A percentile compares a stretch with the other conserved stretches of the same genome.
Evolutionary conservation across 1,140 invertebrate genomes (phyloP).

Genomic region (Branchinecta lindahli): DNA sequence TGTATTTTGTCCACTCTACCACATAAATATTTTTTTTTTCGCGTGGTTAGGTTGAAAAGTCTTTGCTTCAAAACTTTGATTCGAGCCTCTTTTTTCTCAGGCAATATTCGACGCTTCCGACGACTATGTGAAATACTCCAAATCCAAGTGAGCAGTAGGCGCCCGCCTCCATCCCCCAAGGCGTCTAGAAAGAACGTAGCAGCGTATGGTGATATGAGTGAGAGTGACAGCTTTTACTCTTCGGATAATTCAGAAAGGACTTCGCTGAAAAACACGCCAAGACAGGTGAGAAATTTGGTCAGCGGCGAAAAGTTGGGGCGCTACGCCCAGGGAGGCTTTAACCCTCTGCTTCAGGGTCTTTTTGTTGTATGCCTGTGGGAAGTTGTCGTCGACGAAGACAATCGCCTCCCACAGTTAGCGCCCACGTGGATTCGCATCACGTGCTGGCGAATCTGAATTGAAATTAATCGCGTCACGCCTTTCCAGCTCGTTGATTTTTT

Average conservation of each 20-base stretch:
- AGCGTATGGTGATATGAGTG: constrained; percentile 45
- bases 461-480: no score
- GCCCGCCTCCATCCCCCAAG: constrained; percentile 48
- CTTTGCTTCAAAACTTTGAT: no score
- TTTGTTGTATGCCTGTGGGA: background rate
- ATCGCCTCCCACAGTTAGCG: background rate
- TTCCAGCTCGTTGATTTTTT: no score
- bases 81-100: constrained; percentile 34
- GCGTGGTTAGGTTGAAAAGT: no score
- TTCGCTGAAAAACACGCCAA: constrained; percentile 29
- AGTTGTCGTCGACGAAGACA: background rate
- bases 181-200: constrained; percentile 43
- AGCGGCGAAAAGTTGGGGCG: background rate
- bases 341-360: background rate
- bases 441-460: no score
- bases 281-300: background rate
- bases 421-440: background rate
- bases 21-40: no score
- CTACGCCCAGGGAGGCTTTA: no score
- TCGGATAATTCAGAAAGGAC: constrained; percentile 62
- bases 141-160: constrained; percentile 58
- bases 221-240: constrained; percentile 57
- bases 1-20: no score
- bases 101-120: constrained; percentile 83
- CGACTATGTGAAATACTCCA: constrained; percentile 93